A percentile compares a stretch with the other conserved stretches of the same genome.
These are phyloP conservation scores for Schizopygopsis pylzovi DNA, from an alignment of 2,797 vertebrate genomes.

Conservation along the genomic window DNA sequence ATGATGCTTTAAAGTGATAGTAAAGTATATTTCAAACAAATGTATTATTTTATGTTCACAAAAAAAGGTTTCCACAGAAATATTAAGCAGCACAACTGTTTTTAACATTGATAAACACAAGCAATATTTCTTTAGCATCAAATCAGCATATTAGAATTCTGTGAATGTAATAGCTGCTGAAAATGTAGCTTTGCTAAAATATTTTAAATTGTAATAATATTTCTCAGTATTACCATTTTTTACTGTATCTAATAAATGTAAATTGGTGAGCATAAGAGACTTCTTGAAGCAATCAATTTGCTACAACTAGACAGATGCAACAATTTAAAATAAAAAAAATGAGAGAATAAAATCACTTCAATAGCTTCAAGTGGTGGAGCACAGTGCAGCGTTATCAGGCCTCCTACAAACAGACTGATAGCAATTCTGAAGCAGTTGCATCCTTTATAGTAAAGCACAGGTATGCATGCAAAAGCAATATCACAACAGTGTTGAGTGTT, in stretches of 20 bases:
- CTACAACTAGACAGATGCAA: background rate
- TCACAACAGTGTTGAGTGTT: background rate
- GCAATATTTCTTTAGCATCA: background rate
- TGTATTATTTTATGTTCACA: background rate
- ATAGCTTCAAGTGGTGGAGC: background rate
- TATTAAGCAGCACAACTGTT: background rate
- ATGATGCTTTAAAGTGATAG: background rate
- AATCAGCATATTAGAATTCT: background rate
- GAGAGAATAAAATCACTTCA: constrained; percentile 20
- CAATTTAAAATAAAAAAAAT: background rate
- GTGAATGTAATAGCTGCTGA: background rate
- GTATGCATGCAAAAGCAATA: constrained; percentile 2
- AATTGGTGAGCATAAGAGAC: background rate
- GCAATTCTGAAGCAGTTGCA: constrained; percentile 19
- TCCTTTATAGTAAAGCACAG: constrained; percentile 16
- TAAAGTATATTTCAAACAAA: background rate
- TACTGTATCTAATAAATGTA: background rate
- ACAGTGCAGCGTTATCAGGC: constrained; percentile 3
- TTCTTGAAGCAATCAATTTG: background rate
- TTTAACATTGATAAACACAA: background rate
- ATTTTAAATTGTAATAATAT: background rate
- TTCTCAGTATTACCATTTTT: background rate
- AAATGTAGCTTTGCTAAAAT: background rate
- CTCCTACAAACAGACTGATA: background rate
- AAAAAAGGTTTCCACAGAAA: background rate